Evolutionary conservation across 2,888 invertebrate genomes (phyloP).

Genomic region (Drosophila sordidula): DNA sequence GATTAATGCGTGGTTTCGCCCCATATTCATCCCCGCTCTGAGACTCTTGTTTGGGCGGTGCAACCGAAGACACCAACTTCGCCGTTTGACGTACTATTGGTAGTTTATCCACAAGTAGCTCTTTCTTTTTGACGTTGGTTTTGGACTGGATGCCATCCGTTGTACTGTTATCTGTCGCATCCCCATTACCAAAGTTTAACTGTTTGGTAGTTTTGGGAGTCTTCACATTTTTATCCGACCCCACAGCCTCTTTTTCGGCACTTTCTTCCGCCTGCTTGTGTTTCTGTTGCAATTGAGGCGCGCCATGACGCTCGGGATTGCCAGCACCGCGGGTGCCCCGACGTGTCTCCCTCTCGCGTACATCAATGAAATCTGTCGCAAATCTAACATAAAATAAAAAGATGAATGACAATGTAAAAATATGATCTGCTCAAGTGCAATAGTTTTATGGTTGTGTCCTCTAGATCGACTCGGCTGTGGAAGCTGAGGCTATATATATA

Average conservation of each 20-base stretch:
- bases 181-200: background rate
- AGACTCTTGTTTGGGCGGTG: conserved; percentile 57
- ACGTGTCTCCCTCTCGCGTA: conserved; percentile 95
- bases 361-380: conserved; percentile 97
- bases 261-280: conserved; percentile 71
- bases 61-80: conserved; percentile 51
- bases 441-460: too few species aligned
- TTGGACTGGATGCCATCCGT: conserved; percentile 17
- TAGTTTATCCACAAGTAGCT: conserved; percentile 22
- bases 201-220: conserved; percentile 17
- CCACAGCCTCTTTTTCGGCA: conserved; percentile 58
- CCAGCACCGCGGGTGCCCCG: conserved; percentile 90
- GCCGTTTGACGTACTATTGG: conserved; percentile 23
- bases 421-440: too few species aligned
- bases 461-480: too few species aligned
- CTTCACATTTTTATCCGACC: conserved; percentile 30
- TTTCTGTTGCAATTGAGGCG: conserved; percentile 50
- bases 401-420: background rate
- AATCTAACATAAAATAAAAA: conserved; percentile 87
- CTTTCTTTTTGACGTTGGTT: conserved; percentile 24
- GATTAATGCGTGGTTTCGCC: conserved; percentile 73
- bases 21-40: conserved; percentile 40
- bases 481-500: too few species aligned
- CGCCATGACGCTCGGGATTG: conserved; percentile 63
- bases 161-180: conserved; percentile 19